phyloP scores from a whole-genome alignment of 2,797 vertebrate species.

The Acrocephalus scirpaceus region DNA sequence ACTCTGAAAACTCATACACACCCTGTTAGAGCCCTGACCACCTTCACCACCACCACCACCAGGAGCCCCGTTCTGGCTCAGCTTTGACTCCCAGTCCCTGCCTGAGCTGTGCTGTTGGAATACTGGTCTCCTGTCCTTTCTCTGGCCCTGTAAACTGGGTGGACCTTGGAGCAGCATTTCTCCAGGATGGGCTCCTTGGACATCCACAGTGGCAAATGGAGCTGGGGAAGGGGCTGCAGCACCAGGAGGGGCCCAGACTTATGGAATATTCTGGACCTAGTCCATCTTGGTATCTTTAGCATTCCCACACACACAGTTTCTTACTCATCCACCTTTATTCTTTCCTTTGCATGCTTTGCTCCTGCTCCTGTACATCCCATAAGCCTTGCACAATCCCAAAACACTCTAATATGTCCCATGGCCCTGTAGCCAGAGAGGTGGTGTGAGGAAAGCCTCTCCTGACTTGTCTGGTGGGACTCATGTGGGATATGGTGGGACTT shows the following conservation, averaged over 20 bases:
- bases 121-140: not conserved
- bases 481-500: too few relatives aligned
- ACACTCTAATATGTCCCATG: not conserved
- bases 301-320: not conserved
- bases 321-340: not conserved
- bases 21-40: fast-evolving
- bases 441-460: not conserved
- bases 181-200: not conserved
- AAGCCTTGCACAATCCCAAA: not conserved
- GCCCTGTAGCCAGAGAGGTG: not conserved
- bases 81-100: not conserved
- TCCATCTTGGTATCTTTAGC: not conserved
- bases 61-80: not conserved
- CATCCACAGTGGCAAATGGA: fast-evolving
- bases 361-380: not conserved
- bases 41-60: not conserved
- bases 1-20: fast-evolving
- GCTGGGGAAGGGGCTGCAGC: not conserved
- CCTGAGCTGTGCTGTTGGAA: not conserved
- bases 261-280: fast-evolving
- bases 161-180: not conserved
- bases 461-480: not conserved
- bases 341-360: not conserved
- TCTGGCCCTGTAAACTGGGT: not conserved
- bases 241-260: not conserved